Base-by-base conservation (phyloP, 2,888 invertebrate genomes). In the Ichneumoninae sp. region DNA sequence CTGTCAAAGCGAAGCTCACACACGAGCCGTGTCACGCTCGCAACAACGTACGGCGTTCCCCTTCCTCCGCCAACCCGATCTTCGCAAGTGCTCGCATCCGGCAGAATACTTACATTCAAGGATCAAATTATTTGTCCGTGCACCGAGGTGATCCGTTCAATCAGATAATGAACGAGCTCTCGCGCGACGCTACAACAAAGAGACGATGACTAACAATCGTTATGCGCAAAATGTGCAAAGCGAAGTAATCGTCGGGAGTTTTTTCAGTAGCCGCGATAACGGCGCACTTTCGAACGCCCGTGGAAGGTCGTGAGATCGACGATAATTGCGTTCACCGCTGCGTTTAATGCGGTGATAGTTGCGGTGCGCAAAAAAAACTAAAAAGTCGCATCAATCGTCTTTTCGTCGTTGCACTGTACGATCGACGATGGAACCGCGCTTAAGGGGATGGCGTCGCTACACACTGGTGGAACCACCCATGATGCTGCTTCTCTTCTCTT, bases 391-490 rank as follows among this genome's bases (percentile, higher is more conserved):
- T 40, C 40, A 40, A 5, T 50, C 7, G 7, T 16, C 26, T 70
- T 30, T 22, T n/a, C 26, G 6, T 63, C 16, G 30, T 33, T 6
- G 30, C 30, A 50, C 13, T 69, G 7, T 52, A 70, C 44, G 44
- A 70, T 69, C 63, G 6, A 79, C 65, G 47, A 91, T 88, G 88
- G 83, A 84, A 30, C 70, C 57, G 8, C 3, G 26, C 5, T 57
- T 85, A 26, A 70, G 57, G 50, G 87, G 86, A 88, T 91, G 91
- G 90, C 90, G 85, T 66, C 84, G 80, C 66, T 91, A 90, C 52
- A 57, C 86, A 0, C 60, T 88, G 13, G 86, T 92, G 52, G 91
- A 91, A 85, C 91, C 92, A n/a, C 88, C 92, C n/a, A 47, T 89
- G 3, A 83, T 91, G 81, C 52, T 90, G 19, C 22, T 90, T 22